These are phyloP conservation scores for Spea bombifrons DNA, from an alignment of 2,113 vertebrate species.

Conservation along the genomic window DNA sequence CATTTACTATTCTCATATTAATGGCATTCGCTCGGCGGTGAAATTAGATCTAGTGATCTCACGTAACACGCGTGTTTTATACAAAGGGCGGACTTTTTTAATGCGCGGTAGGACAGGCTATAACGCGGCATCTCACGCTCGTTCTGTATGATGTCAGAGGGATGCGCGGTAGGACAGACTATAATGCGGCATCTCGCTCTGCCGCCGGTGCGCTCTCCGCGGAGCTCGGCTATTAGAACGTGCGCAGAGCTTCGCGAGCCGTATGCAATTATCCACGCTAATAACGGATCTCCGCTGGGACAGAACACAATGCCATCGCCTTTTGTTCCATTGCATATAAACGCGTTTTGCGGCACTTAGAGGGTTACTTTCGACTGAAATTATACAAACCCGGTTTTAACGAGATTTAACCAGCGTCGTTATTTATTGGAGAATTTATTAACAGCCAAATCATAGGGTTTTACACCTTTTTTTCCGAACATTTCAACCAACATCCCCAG, in stretches of 20 bases:
- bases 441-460: neutral
- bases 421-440: slow-evolving; percentile 16
- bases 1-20: too few species aligned
- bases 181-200: neutral
- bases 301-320: neutral
- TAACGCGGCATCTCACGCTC: too few species aligned
- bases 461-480: neutral
- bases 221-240: slow-evolving; percentile 24
- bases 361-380: slow-evolving; percentile 13
- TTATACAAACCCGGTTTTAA: neutral
- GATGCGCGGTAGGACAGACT: too few species aligned
- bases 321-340: neutral
- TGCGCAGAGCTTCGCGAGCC: neutral
- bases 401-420: neutral
- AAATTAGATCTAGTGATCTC: too few species aligned
- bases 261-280: neutral
- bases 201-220: neutral
- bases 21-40: too few species aligned
- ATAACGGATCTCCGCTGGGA: neutral
- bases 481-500: too few species aligned
- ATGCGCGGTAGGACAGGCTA: too few species aligned
- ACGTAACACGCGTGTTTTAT: too few species aligned
- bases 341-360: neutral
- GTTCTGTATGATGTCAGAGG: too few species aligned
- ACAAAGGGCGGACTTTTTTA: too few species aligned